These are phyloP conservation scores for Cheilosia vulpina DNA, from an alignment of 2,888 invertebrate species.

Conservation along the genomic window DNA sequence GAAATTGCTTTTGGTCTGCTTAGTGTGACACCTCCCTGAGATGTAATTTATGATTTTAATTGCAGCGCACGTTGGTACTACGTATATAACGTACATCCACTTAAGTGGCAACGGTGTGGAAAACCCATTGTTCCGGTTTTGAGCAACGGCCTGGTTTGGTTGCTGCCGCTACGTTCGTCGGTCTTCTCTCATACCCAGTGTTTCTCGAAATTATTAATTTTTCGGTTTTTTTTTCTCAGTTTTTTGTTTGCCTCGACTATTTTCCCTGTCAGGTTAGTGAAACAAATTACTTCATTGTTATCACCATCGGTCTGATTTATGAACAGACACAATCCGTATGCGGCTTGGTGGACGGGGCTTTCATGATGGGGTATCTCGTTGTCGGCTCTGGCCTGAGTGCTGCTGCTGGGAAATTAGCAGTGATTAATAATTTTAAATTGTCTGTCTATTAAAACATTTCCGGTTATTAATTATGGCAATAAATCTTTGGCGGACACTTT, in stretches of 20 bases:
- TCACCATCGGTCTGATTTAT: constrained; percentile 74
- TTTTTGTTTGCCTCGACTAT: constrained; percentile 54
- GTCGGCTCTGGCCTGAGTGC: constrained; percentile 26
- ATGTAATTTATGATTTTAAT: constrained; percentile 74
- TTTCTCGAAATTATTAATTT: constrained; percentile 66
- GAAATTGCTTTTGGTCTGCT: constrained; percentile 70
- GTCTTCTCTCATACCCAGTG: constrained; percentile 34
- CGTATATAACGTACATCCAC: constrained; percentile 32
- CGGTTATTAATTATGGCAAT: constrained; percentile 73
- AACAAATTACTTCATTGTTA: constrained; percentile 75
- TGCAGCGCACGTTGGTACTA: constrained; percentile 59
- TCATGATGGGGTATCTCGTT: constrained; percentile 30
- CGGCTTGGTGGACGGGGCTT: constrained; percentile 36
- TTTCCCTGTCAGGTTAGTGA: constrained; percentile 74
- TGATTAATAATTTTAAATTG: constrained; percentile 75
- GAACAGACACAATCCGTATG: constrained; percentile 65
- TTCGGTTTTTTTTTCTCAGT: constrained; percentile 27
- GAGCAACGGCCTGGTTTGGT: constrained; percentile 26
- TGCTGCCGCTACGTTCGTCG: constrained; percentile 6
- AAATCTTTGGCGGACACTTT: constrained; percentile 45
- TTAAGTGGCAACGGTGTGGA: constrained; percentile 68
- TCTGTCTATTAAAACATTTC: constrained; percentile 75
- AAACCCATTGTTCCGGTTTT: constrained; percentile 73
- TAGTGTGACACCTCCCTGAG: constrained; percentile 71
- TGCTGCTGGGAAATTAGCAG: constrained; percentile 64